Base-by-base conservation (phyloP, 2,797 vertebrate genomes). In the Hoplostethus mediterraneus region DNA sequence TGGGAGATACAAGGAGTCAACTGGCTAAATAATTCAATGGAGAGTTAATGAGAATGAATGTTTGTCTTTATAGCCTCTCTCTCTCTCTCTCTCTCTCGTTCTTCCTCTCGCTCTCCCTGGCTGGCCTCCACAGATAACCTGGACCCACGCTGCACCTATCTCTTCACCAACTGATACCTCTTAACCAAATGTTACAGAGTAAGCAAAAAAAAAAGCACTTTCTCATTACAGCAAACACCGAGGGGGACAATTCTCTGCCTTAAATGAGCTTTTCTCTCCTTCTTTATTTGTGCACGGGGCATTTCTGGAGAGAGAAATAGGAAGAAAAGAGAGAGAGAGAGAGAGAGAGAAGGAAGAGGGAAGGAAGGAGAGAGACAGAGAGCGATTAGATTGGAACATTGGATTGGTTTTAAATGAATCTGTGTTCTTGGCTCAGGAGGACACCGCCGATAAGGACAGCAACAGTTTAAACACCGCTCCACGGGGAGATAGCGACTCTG, bases 31-130 rank as follows among this genome's bases (percentile, higher is more conserved):
- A 78, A 90, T 87, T 89, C 84, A 84, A 44, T 63, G 31, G 73
- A 73, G 71, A 75, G 77, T 74, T 90, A 92, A 93, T 90, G 85
- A 92, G 84, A 92, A 88, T 81, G 60, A 87, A 90, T 83, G 85
- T 82, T 87, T 84, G 74, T 62, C 71, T 87, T 86, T 79, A 59
- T 17, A 59, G 72, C 53, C 71, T 72, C 60, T 14, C 44, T 49
- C 55, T 72, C 73, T 58, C 71, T 72, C 60, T 14, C 71, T 72
- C 60, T 14, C 44, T 49, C 55, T 72, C 73, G 42, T 67, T 63
- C 63, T 83, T 53, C 85, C 59, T 48, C 75, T 83, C 74, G 71
- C 70, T 53, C 71, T 28, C 58, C 69, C 78, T 65, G 48, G 48
- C 85, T 86, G 89, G 77, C 81, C 71, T 77, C 80, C 82, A 61